Base-by-base conservation (phyloP, 2,888 invertebrate genomes). In the Sepioteuthis lessoniana region DNA sequence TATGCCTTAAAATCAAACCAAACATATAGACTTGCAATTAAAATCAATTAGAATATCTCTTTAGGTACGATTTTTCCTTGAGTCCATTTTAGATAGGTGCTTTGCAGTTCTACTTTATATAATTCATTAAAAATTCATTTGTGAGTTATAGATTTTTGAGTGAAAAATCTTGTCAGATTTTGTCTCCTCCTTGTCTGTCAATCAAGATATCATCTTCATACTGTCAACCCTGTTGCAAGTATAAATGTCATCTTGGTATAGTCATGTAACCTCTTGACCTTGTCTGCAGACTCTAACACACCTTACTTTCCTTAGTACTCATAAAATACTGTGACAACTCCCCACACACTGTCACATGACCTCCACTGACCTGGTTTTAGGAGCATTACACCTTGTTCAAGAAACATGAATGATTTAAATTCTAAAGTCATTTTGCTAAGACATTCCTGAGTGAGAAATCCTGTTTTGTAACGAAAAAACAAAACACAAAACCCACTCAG, bases 381-480 rank as follows among this genome's bases (percentile, higher is more conserved):
- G n/a, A 76, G n/a, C n/a, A 19, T 13, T 76, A 35, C 76, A 76
- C 35, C n/a, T 76, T 76, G n/a, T 76, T n/a, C 76, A 35, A 76
- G 76, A 76, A 76, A 76, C n/a, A n/a, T 16, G 76, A 35, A 76
- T 76, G 76, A 76, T n/a, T 76, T 76, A n/a, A 76, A 76, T 76
- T n/a, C n/a, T n/a, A n/a, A 76, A 76, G 76, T 76, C 35, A 35
- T 76, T 76, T 76, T 10, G 10, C 16, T n/a, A 76, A n/a, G 76
- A 76, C 76, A 76, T n/a, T 76, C 76, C 76, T 76, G n/a, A 76
- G 76, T n/a, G 76, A 76, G 35, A 76, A 76, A 76, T 76, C 76
- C 76, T 76, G 76, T 76, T 76, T 76, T 76, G 76, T 35, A 76
- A 76, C 10, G 76, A 76, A 76, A n/a, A 31, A n/a, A 76, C 76